Percentiles rank a stretch among this genome's conserved stretches.
Evolutionary conservation across 2,797 vertebrate species (phyloP).

Genomic region (Urocyon cinereoargenteus): DNA sequence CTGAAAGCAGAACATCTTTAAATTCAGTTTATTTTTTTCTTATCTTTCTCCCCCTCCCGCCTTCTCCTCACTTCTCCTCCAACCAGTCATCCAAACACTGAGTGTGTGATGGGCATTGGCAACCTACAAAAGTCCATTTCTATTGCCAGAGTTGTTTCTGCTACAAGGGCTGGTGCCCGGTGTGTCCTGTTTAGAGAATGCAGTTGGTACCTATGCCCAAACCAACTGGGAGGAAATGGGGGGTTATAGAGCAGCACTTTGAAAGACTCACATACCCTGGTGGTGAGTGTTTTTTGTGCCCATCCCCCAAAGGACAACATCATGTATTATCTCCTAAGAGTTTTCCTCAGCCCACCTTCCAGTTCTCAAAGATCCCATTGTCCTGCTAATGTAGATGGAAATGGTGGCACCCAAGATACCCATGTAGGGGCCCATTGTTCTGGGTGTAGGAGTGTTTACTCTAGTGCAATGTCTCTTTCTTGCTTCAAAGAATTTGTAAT

Average conservation of each 20-base stretch:
- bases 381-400: background rate
- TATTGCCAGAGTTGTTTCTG: background rate
- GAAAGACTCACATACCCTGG: background rate
- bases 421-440: background rate
- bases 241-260: background rate
- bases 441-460: background rate
- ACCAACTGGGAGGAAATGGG: rapidly evolving
- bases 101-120: background rate
- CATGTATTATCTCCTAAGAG: background rate
- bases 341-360: background rate
- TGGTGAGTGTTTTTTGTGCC: background rate
- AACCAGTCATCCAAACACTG: background rate
- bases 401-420: background rate
- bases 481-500: background rate
- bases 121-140: background rate
- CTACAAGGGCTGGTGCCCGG: background rate
- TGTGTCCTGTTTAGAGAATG: background rate
- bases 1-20: conserved; percentile 17
- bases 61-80: background rate
- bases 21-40: background rate
- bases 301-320: background rate
- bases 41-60: background rate
- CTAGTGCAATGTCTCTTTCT: background rate
- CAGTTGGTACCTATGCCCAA: background rate
- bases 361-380: background rate